phyloP scores from a whole-genome alignment of 2,113 vertebrate genomes.

The Coryphaenoides rupestris region DNA sequence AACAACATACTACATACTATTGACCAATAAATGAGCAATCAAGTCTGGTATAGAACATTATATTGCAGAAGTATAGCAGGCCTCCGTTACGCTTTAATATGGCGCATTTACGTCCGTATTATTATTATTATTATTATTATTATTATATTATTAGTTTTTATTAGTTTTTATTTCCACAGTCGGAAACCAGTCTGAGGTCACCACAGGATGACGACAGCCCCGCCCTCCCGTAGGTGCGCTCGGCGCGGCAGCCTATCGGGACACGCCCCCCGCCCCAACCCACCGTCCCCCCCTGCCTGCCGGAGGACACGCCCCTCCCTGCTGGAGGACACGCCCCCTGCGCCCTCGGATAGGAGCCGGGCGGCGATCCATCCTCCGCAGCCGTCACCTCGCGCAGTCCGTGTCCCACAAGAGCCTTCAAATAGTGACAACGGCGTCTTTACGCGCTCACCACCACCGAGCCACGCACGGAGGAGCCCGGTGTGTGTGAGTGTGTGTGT shows the following conservation, averaged over 20 bases:
- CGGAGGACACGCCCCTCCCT: constrained; percentile 24
- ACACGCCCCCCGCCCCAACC: constrained; percentile 14
- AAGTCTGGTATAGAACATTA: too few species aligned
- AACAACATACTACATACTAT: too few species aligned
- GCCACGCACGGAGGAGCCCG: too few species aligned
- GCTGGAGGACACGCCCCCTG: constrained; percentile 29
- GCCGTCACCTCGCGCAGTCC: constrained; percentile 18
- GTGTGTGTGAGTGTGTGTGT: too few species aligned
- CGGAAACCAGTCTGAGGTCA: background rate
- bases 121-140: too few species aligned
- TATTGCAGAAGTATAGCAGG: too few species aligned
- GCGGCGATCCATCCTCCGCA: constrained; percentile 22
- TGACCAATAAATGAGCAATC: too few species aligned
- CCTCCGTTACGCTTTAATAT: too few species aligned
- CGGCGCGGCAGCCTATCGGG: constrained; percentile 15
- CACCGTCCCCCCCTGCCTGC: too few species aligned
- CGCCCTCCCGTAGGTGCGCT: background rate
- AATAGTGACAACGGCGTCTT: constrained; percentile 15
- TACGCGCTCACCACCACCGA: constrained; percentile 7
- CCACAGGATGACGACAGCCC: background rate
- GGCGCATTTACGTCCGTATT: too few species aligned
- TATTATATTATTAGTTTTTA: too few species aligned
- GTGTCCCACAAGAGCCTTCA: constrained; percentile 34
- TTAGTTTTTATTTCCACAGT: too few species aligned
- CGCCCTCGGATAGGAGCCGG: constrained; percentile 42